Evolutionary conservation across 2,113 vertebrate genomes (phyloP).

Genomic region (Taxidea taxus): DNA sequence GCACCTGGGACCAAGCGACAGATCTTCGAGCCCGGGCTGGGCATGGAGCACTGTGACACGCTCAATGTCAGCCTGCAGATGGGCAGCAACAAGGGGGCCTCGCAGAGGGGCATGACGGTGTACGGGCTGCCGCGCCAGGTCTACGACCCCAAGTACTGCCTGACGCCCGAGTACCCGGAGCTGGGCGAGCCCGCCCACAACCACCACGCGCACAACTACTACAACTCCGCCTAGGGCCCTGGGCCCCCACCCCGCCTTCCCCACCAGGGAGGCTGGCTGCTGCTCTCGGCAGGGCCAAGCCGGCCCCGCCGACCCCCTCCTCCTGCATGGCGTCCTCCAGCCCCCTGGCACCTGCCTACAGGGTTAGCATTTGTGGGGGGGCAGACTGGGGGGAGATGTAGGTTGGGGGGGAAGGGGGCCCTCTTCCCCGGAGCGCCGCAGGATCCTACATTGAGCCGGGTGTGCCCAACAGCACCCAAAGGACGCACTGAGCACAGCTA

Average conservation of each 20-base stretch:
- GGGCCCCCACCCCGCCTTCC: neutral
- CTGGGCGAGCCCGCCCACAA: constrained; percentile 81
- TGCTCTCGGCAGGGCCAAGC: constrained; percentile 41
- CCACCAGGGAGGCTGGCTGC: constrained; percentile 44
- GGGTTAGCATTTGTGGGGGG: constrained; percentile 43
- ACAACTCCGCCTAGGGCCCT: constrained; percentile 87
- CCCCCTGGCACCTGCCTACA: constrained; percentile 52
- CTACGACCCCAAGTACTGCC: constrained; percentile 94
- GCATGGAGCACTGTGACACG: constrained; percentile 93
- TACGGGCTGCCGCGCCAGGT: constrained; percentile 95
- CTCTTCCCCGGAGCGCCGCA: neutral
- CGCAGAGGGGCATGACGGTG: constrained; percentile 95
- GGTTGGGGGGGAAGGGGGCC: neutral
- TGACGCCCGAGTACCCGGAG: constrained; percentile 65
- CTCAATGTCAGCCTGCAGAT: constrained; percentile 94
- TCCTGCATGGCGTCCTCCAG: constrained; percentile 58
- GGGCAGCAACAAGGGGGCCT: constrained; percentile 96
- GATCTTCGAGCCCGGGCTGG: constrained; percentile 94
- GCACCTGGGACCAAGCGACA: constrained; percentile 95
- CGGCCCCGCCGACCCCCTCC: neutral
- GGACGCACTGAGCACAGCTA: constrained; percentile 52
- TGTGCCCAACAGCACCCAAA: neutral
- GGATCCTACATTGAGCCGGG: constrained; percentile 3
- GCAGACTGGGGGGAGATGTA: neutral
- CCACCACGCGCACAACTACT: constrained; percentile 87